A percentile compares a stretch with the other conserved stretches of the same genome.
Conservation (phyloP, 2,797 vertebrate genomes). For the Chaetophractus vellerosus region DNA sequence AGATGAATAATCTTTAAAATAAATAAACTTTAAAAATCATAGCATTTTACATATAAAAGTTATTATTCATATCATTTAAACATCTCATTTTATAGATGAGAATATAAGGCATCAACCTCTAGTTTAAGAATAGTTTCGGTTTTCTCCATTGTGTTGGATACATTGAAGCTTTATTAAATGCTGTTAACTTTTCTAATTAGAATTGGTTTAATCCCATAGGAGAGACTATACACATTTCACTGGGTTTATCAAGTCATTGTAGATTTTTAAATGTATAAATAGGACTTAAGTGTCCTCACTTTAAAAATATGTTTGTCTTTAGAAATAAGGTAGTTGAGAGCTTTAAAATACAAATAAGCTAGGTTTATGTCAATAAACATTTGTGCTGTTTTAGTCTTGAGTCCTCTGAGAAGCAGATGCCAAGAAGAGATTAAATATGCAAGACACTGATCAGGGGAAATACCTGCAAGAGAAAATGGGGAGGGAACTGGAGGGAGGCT, state of each 20-base stretch:
- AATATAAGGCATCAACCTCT: not conserved
- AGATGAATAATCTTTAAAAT: not conserved
- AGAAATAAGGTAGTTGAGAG: constrained; percentile 1
- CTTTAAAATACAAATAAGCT: not conserved
- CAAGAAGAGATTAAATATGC: not conserved
- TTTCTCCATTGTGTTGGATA: not conserved
- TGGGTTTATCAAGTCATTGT: not conserved
- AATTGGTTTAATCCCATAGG: not conserved
- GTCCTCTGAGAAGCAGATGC: not conserved
- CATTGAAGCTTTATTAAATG: not conserved
- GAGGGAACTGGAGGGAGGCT: not conserved
- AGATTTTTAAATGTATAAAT: not conserved
- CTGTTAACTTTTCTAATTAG: not conserved
- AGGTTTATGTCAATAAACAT: not conserved
- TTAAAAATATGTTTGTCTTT: constrained; percentile 38
- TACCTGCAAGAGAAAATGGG: not conserved
- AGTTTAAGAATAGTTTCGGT: not conserved
- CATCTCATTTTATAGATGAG: not conserved
- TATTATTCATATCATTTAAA: not conserved
- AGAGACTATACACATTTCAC: not conserved
- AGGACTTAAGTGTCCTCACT: not conserved
- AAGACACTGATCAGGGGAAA: not conserved
- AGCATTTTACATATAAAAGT: not conserved
- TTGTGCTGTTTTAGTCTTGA: not conserved
- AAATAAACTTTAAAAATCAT: not conserved